phyloP scores from a whole-genome alignment of 2,888 invertebrate genomes.

The Imbricaverruca yamaguchii region DNA sequence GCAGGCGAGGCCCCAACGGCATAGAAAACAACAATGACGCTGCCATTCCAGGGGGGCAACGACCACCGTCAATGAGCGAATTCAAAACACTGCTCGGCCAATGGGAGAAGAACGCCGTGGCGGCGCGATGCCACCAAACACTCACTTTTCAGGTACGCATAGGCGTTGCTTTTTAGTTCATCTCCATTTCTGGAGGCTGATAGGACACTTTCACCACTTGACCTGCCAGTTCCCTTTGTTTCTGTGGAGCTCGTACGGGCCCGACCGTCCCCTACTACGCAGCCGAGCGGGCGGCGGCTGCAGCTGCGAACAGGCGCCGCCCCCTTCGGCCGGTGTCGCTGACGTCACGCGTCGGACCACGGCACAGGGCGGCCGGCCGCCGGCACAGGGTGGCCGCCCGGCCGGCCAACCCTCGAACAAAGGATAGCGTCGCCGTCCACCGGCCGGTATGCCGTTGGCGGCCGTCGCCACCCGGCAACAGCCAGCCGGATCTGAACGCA shows the following conservation, averaged over 20 bases:
- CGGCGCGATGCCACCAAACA: not conserved
- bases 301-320: not conserved
- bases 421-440: not conserved
- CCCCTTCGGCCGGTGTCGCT: not conserved
- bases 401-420: not conserved
- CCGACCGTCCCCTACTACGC: conserved; percentile 6
- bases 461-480: not conserved
- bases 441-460: not conserved
- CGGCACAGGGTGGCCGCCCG: conserved; percentile 9
- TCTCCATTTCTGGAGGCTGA: not conserved
- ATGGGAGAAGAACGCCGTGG: too few species aligned
- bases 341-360: conserved; percentile 1
- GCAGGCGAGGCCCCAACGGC: too few species aligned
- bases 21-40: too few species aligned
- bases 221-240: not conserved
- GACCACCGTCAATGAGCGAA: too few species aligned
- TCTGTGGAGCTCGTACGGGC: not conserved
- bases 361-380: not conserved
- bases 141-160: not conserved
- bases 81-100: too few species aligned
- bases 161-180: not conserved
- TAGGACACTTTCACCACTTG: not conserved
- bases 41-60: too few species aligned
- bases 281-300: not conserved
- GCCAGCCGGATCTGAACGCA: not conserved